These are phyloP conservation scores for Otus sunia DNA, from an alignment of 2,113 vertebrate species.

Conservation along the genomic window DNA sequence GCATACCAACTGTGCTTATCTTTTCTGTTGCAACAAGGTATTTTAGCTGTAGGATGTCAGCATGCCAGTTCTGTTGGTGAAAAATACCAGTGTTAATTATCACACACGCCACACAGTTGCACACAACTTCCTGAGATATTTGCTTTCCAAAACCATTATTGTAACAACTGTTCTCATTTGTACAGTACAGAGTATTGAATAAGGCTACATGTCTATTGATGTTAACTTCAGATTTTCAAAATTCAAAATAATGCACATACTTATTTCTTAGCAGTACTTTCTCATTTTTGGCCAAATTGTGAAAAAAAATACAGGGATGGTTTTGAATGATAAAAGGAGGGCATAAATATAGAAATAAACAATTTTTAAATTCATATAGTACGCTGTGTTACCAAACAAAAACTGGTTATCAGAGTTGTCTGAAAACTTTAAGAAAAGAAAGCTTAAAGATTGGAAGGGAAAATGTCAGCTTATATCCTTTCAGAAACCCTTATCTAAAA, in stretches of 20 bases:
- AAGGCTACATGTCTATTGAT: background rate
- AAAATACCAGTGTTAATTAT: background rate
- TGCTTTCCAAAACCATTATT: background rate
- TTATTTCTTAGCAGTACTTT: background rate
- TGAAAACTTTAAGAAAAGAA: background rate
- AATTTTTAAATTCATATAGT: background rate
- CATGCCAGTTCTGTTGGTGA: background rate
- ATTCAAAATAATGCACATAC: background rate
- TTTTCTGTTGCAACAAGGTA: background rate
- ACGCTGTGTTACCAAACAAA: background rate
- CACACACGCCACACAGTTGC: accelerated
- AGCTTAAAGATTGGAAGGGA: background rate
- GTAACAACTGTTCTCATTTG: background rate
- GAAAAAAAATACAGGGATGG: background rate
- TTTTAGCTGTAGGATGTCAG: background rate
- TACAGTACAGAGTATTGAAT: background rate
- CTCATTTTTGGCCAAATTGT: background rate
- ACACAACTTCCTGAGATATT: background rate
- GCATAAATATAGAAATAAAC: background rate
- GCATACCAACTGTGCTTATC: background rate
- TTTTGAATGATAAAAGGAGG: background rate
- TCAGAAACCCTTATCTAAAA: background rate
- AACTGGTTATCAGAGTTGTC: background rate
- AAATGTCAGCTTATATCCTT: background rate
- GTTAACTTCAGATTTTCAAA: background rate